These are phyloP conservation scores for Nymphalis io DNA, from an alignment of 1,140 invertebrate species.

Conservation along the genomic window DNA sequence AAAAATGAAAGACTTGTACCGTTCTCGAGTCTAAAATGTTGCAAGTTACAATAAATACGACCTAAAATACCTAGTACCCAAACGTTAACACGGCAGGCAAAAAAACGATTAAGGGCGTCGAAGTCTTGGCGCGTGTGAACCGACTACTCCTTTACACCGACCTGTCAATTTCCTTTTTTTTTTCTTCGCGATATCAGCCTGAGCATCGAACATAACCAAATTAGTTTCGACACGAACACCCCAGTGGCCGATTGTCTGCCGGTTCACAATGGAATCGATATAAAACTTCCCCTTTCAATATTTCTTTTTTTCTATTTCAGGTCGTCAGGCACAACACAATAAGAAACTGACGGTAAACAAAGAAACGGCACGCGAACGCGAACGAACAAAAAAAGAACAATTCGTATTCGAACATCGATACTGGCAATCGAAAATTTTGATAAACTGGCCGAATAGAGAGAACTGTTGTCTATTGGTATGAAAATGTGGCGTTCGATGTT, in stretches of 20 bases:
- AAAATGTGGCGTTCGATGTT: slow-evolving; percentile 53
- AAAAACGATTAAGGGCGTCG: slow-evolving; percentile 39
- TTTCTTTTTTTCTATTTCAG: slow-evolving; percentile 69
- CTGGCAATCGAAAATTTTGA: slow-evolving; percentile 40
- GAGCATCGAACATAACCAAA: slow-evolving; percentile 72
- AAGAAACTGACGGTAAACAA: slow-evolving; percentile 49
- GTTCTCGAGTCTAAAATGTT: neutral
- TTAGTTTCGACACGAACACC: slow-evolving; percentile 77
- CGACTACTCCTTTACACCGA: slow-evolving; percentile 47
- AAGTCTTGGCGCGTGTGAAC: slow-evolving; percentile 39
- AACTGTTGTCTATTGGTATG: slow-evolving; percentile 16
- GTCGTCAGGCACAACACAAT: slow-evolving; percentile 57
- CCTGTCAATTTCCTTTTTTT: slow-evolving; percentile 68
- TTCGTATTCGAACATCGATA: slow-evolving; percentile 39
- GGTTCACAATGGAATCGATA: slow-evolving; percentile 67
- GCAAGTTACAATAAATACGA: neutral
- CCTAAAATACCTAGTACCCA: slow-evolving; percentile 1
- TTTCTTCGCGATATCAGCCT: slow-evolving; percentile 59
- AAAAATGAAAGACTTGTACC: neutral
- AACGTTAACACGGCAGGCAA: slow-evolving; percentile 29
- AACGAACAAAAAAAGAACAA: slow-evolving; percentile 50
- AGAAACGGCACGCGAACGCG: slow-evolving; percentile 64
- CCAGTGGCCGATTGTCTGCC: slow-evolving; percentile 71
- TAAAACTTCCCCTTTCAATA: slow-evolving; percentile 69
- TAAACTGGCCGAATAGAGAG: neutral